phyloP scores from a whole-genome alignment of 2,888 invertebrate species.

The Brenthis ino region DNA sequence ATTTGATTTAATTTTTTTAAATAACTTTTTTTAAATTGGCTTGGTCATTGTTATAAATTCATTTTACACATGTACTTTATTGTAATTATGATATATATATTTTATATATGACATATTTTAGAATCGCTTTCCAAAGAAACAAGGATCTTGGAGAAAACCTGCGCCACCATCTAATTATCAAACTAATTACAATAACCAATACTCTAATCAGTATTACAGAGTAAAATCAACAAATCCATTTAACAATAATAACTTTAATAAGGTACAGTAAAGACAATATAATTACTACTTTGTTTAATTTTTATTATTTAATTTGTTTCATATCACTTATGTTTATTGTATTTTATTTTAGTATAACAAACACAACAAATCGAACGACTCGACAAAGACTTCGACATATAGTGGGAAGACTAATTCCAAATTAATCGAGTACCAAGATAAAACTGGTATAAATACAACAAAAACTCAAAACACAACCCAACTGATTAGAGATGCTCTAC shows the following conservation, averaged over 20 bases:
- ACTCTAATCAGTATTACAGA: constrained; percentile 70
- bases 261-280: constrained; percentile 49
- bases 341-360: constrained; percentile 48
- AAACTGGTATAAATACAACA: constrained; percentile 40
- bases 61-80: neutral
- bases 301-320: constrained; percentile 1
- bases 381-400: constrained; percentile 46
- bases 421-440: constrained; percentile 51
- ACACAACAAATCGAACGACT: constrained; percentile 55
- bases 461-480: constrained; percentile 49
- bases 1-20: no score
- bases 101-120: constrained; percentile 46
- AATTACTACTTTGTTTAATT: neutral
- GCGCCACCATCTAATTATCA: constrained; percentile 53
- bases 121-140: constrained; percentile 74
- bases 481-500: constrained; percentile 45
- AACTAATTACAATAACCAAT: constrained; percentile 64
- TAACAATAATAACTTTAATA: constrained; percentile 61
- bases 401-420: constrained; percentile 51
- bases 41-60: neutral
- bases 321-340: neutral
- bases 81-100: neutral
- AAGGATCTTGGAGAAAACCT: constrained; percentile 75
- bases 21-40: neutral
- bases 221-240: constrained; percentile 56